phyloP scores from a whole-genome alignment of 2,888 invertebrate genomes.

The Bombyx huttoni region DNA sequence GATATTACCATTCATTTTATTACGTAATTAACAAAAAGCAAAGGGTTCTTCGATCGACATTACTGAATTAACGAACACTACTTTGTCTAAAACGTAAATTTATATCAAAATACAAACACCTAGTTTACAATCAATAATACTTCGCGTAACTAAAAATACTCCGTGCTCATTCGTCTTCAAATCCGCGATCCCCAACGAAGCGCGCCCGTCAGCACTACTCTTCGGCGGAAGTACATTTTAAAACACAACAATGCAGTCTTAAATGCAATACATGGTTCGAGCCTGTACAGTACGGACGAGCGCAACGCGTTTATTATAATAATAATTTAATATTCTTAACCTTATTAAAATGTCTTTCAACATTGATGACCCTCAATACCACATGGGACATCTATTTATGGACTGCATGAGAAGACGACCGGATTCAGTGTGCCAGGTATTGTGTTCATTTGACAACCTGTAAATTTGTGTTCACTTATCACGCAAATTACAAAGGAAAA shows the following conservation, averaged over 20 bases:
- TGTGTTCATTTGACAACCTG: not conserved
- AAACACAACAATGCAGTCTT: not conserved
- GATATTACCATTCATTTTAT: too few relatives aligned
- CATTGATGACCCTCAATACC: constrained; percentile 12
- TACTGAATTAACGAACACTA: too few relatives aligned
- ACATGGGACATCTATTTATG: constrained; percentile 28
- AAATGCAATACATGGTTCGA: not conserved
- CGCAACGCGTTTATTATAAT: not conserved
- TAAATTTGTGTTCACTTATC: not conserved
- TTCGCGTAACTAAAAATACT: too few relatives aligned
- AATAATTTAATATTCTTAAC: too few relatives aligned
- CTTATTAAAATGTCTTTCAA: not conserved
- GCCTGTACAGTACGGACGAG: not conserved
- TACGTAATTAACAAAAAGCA: too few relatives aligned
- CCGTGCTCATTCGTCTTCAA: too few relatives aligned
- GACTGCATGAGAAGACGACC: constrained; percentile 22
- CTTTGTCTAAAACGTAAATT: too few relatives aligned
- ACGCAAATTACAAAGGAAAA: too few relatives aligned
- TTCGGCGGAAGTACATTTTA: not conserved
- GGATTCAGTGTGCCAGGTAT: constrained; percentile 16
- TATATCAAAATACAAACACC: too few relatives aligned
- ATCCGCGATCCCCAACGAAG: too few relatives aligned
- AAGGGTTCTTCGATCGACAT: too few relatives aligned
- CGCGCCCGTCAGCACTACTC: not conserved
- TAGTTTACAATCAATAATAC: too few relatives aligned